A percentile compares a stretch with the other conserved stretches of the same genome.
Conservation (phyloP, 2,113 vertebrate genomes). For the Pseudorhombus dupliciocellatus region DNA sequence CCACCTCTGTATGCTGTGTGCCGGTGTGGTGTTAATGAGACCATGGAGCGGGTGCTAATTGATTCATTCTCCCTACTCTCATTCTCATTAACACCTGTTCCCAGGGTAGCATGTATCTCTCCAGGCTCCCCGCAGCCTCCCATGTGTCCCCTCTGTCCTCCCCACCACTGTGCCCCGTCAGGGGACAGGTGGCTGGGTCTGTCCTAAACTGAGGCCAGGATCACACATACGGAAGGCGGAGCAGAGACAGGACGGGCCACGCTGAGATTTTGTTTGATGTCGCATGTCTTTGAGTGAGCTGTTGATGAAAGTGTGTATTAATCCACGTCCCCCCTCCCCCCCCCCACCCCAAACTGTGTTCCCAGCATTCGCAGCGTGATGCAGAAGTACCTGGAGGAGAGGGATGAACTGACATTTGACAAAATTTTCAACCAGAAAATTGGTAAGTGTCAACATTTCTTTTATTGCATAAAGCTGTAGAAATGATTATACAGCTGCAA, state of each 20-base stretch:
- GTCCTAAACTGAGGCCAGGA: constrained; percentile 56
- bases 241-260: not conserved
- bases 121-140: constrained; percentile 44
- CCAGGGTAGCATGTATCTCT: constrained; percentile 60
- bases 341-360: constrained; percentile 39
- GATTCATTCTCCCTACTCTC: constrained; percentile 73
- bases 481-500: not conserved
- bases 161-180: constrained; percentile 23
- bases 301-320: not conserved
- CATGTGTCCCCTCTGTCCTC: constrained; percentile 28
- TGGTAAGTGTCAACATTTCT: constrained; percentile 83
- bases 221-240: constrained; percentile 8
- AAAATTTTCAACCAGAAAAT: constrained; percentile 99
- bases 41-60: constrained; percentile 76
- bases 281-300: not conserved
- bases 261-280: not conserved
- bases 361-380: constrained; percentile 97
- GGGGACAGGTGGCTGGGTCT: constrained; percentile 63
- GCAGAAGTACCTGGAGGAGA: constrained; percentile 97
- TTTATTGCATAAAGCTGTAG: not conserved
- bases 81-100: constrained; percentile 77
- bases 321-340: not conserved
- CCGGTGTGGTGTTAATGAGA: constrained; percentile 74
- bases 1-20: constrained; percentile 16
- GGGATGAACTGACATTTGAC: constrained; percentile 95